These are phyloP conservation scores for Acridotheres tristis DNA, from an alignment of 2,797 vertebrate species.

Conservation along the genomic window DNA sequence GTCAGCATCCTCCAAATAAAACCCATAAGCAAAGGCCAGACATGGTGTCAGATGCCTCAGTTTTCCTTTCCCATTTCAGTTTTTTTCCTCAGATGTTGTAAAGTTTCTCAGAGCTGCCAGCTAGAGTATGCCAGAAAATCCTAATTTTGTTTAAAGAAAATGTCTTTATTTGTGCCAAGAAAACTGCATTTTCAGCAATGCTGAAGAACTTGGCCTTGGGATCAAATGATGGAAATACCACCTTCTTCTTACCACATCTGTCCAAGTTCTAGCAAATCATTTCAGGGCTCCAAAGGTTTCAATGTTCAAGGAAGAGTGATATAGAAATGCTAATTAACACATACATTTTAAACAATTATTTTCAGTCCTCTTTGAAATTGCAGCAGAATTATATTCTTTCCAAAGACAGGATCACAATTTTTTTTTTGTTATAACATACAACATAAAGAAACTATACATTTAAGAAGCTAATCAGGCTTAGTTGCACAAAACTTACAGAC, in stretches of 20 bases:
- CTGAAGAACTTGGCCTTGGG: not conserved
- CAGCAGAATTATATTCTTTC: not conserved
- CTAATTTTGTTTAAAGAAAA: not conserved
- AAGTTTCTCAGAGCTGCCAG: slow-evolving; percentile 29
- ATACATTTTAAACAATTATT: not conserved
- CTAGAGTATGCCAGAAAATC: not conserved
- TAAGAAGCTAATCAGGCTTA: not conserved
- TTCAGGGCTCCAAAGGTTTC: not conserved
- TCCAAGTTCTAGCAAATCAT: not conserved
- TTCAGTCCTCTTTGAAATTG: not conserved
- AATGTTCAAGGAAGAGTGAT: not conserved
- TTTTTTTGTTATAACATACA: not conserved
- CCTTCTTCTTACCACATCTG: not conserved
- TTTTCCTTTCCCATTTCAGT: not conserved
- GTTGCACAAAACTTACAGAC: not conserved
- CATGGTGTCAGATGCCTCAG: not conserved
- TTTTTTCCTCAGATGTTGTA: not conserved
- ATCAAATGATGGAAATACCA: slow-evolving; percentile 6
- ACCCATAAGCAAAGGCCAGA: not conserved
- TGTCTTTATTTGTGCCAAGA: slow-evolving; percentile 6
- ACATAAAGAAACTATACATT: not conserved
- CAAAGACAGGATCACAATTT: not conserved
- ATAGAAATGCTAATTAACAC: not conserved
- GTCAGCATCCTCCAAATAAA: not conserved
- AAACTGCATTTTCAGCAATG: not conserved